A percentile compares a stretch with the other conserved stretches of the same genome.
These are phyloP conservation scores for Limnephilus lunatus DNA, from an alignment of 2,888 invertebrate species.

Conservation along the genomic window DNA sequence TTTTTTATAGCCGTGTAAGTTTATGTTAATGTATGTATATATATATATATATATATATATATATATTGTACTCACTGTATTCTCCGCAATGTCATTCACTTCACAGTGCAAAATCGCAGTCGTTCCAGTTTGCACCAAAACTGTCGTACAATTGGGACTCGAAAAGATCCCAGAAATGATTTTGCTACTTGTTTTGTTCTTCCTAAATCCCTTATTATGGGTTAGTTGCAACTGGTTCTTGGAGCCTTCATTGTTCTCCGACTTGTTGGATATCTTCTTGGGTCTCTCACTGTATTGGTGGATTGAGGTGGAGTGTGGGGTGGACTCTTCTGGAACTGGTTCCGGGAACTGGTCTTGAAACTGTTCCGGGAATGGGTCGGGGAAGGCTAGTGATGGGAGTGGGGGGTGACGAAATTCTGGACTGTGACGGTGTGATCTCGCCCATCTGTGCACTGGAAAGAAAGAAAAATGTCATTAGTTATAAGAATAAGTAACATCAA, in stretches of 20 bases:
- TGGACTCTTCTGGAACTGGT: slow-evolving; percentile 38
- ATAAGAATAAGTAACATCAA: neutral
- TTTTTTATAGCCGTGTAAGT: too few species aligned
- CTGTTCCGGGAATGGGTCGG: slow-evolving; percentile 57
- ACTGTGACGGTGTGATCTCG: slow-evolving; percentile 63
- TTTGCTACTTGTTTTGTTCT: slow-evolving; percentile 56
- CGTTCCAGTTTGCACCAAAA: slow-evolving; percentile 81
- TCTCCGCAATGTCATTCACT: slow-evolving; percentile 80
- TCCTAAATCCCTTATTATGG: slow-evolving; percentile 56
- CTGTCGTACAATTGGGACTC: slow-evolving; percentile 80
- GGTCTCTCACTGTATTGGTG: slow-evolving; percentile 56
- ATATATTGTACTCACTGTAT: slow-evolving; percentile 76
- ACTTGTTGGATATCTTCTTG: slow-evolving; percentile 53
- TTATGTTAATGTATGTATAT: too few species aligned
- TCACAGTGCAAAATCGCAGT: slow-evolving; percentile 81
- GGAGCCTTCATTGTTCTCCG: slow-evolving; percentile 57
- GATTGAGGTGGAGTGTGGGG: slow-evolving; percentile 15
- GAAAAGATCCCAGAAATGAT: slow-evolving; percentile 75
- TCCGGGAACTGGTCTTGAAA: slow-evolving; percentile 57
- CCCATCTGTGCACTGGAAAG: slow-evolving; percentile 65
- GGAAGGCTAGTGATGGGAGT: slow-evolving; percentile 62
- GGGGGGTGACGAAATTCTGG: slow-evolving; percentile 56
- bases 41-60: too few species aligned
- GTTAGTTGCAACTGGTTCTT: slow-evolving; percentile 60
- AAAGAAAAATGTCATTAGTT: neutral